Percentiles rank a stretch among this genome's conserved stretches.
These are phyloP conservation scores for Acrobasis suavella DNA, from an alignment of 2,888 invertebrate species.

Conservation along the genomic window DNA sequence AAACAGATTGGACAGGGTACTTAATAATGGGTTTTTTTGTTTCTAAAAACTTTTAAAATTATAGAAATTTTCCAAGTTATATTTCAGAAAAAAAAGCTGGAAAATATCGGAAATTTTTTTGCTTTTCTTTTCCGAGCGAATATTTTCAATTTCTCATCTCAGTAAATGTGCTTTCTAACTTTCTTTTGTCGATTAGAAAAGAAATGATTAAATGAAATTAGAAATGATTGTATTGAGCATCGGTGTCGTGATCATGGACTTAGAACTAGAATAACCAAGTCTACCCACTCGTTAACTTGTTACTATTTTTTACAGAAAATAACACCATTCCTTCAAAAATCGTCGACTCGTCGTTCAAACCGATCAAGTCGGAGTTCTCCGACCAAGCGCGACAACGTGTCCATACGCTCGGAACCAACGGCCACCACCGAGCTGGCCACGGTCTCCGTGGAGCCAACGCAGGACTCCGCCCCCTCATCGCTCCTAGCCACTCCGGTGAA, in stretches of 20 bases:
- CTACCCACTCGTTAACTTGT: neutral
- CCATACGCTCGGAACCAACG: conserved; percentile 66
- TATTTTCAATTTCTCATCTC: too few species aligned
- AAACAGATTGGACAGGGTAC: too few species aligned
- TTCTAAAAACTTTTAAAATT: too few species aligned
- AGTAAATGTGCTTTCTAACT: too few species aligned
- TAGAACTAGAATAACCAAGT: neutral
- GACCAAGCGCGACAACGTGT: conserved; percentile 54
- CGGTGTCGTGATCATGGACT: neutral
- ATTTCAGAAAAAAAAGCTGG: too few species aligned
- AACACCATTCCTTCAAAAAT: conserved; percentile 57
- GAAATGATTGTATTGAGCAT: too few species aligned
- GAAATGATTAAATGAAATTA: too few species aligned
- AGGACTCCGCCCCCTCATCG: conserved; percentile 59
- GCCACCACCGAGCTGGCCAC: conserved; percentile 67
- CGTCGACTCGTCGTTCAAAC: conserved; percentile 43
- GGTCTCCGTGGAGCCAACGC: conserved; percentile 59
- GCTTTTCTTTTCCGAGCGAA: too few species aligned
- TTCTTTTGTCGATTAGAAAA: too few species aligned
- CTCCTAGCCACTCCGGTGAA: conserved; percentile 54
- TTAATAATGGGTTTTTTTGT: too few species aligned
- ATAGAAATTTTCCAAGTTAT: too few species aligned
- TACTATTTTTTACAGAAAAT: conserved; percentile 56
- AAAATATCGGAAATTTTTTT: too few species aligned
- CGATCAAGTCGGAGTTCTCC: conserved; percentile 54